phyloP scores from a whole-genome alignment of 2,113 vertebrate genomes.

The Periophthalmus modestus region DNA sequence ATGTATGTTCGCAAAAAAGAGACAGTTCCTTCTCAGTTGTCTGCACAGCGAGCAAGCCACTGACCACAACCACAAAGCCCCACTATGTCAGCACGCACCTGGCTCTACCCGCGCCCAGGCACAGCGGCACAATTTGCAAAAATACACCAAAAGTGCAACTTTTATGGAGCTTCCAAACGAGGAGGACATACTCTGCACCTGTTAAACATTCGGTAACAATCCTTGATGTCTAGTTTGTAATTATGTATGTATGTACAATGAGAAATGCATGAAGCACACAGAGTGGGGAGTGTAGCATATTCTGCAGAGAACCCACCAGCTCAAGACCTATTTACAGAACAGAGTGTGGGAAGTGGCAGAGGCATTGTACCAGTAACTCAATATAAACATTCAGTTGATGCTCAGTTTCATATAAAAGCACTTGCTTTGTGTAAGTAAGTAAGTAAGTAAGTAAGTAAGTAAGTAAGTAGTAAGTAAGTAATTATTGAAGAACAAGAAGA shows the following conservation, averaged over 20 bases:
- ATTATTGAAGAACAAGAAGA: background rate
- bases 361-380: conserved; percentile 21
- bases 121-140: conserved; percentile 41
- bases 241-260: background rate
- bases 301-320: conserved; percentile 31
- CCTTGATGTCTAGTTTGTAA: conserved; percentile 5
- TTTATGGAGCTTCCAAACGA: conserved; percentile 33
- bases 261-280: conserved; percentile 33
- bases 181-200: conserved; percentile 43
- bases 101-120: conserved; percentile 64
- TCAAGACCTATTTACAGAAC: conserved; percentile 64
- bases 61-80: conserved; percentile 79
- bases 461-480: no score
- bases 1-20: conserved; percentile 48
- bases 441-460: no score
- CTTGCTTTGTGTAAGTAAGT: background rate
- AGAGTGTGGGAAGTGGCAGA: conserved; percentile 72
- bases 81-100: conserved; percentile 79
- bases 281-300: background rate
- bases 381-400: background rate
- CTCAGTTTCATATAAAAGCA: background rate
- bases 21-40: conserved; percentile 75
- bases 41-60: conserved; percentile 75
- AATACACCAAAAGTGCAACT: conserved; percentile 34
- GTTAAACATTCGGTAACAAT: conserved; percentile 16